These are phyloP conservation scores for Poeciliopsis turneri DNA, from an alignment of 2,797 vertebrate genomes.

Conservation along the genomic window DNA sequence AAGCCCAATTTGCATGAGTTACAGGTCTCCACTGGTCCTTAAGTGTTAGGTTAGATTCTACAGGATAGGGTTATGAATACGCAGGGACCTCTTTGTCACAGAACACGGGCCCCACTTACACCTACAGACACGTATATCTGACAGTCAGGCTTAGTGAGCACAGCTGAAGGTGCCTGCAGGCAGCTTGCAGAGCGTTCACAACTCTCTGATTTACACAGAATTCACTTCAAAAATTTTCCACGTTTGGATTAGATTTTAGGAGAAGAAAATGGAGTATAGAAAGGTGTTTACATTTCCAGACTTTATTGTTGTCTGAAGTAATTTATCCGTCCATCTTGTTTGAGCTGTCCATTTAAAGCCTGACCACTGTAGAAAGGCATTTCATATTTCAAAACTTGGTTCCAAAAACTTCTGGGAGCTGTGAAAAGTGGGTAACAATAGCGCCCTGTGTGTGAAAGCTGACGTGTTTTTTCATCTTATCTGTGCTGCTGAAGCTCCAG, in stretches of 20 bases:
- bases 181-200: slow-evolving; percentile 62
- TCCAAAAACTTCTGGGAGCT: slow-evolving; percentile 15
- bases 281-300: background rate
- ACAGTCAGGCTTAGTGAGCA: slow-evolving; percentile 71
- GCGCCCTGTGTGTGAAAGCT: background rate
- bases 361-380: background rate
- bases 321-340: background rate
- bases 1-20: slow-evolving; percentile 78
- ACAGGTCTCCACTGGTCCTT: slow-evolving; percentile 70
- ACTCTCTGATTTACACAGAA: slow-evolving; percentile 46
- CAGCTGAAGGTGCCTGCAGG: slow-evolving; percentile 49
- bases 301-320: background rate
- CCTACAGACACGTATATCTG: slow-evolving; percentile 75
- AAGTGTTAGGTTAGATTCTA: slow-evolving; percentile 65
- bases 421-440: slow-evolving; percentile 10
- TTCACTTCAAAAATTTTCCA: background rate
- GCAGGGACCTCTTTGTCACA: slow-evolving; percentile 60
- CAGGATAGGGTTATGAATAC: slow-evolving; percentile 72
- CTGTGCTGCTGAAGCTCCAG: slow-evolving; percentile 82
- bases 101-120: slow-evolving; percentile 43
- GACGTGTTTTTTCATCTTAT: slow-evolving; percentile 34
- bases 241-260: background rate
- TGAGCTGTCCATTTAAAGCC: background rate
- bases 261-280: background rate
- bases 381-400: background rate